A percentile compares a stretch with the other conserved stretches of the same genome.
Conservation (phyloP, 2,113 vertebrate species). For the Hemibagrus wyckioides region DNA sequence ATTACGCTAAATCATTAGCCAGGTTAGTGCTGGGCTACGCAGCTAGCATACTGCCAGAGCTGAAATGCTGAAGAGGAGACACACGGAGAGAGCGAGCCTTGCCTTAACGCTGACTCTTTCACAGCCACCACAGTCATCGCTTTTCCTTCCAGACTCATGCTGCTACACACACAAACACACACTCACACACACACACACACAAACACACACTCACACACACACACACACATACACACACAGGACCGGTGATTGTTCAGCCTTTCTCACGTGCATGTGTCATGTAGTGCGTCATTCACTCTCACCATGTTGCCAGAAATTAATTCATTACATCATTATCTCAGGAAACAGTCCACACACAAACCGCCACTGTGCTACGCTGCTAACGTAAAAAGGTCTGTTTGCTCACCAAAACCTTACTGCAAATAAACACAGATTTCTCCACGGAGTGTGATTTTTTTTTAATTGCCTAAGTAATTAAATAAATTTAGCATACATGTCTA, state of each 20-base stretch:
- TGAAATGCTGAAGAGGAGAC: slow-evolving; percentile 11
- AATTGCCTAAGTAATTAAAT: not conserved
- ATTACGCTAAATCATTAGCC: not conserved
- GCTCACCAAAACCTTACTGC: too few species aligned
- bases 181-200: slow-evolving; percentile 8
- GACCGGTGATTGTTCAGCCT: slow-evolving; percentile 1
- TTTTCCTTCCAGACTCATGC: slow-evolving; percentile 21
- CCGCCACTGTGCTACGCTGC: not conserved
- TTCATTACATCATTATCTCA: slow-evolving; percentile 48
- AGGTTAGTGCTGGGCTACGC: slow-evolving; percentile 21
- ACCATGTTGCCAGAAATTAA: slow-evolving; percentile 29
- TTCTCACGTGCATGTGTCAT: slow-evolving; percentile 4
- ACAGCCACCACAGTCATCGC: slow-evolving; percentile 24
- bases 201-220: slow-evolving; percentile 34
- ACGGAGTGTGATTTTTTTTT: not conserved
- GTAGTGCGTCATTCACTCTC: slow-evolving; percentile 42
- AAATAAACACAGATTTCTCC: not conserved
- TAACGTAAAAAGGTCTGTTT: too few species aligned
- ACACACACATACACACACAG: slow-evolving; percentile 12
- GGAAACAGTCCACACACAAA: not conserved
- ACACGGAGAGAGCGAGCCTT: slow-evolving; percentile 8
- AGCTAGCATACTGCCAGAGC: slow-evolving; percentile 18
- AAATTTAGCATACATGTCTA: not conserved
- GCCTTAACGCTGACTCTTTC: slow-evolving; percentile 20
- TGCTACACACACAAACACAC: slow-evolving; percentile 24